Conservation (phyloP, 2,113 vertebrate genomes). For the pig (Sus scrofa) region DNA sequence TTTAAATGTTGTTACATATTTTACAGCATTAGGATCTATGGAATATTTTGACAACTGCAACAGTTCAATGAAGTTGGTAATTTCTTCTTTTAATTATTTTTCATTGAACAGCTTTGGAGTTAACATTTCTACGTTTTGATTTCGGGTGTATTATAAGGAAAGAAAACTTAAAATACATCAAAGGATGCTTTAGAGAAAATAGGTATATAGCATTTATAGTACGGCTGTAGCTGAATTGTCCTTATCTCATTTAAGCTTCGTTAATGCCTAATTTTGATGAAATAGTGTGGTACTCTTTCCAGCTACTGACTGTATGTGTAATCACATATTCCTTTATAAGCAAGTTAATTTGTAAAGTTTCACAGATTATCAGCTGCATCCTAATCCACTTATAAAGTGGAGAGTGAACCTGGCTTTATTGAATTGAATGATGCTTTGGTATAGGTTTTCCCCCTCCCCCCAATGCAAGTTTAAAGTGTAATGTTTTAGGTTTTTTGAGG, state of each 20-base stretch:
- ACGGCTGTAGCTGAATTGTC: slow-evolving; percentile 66
- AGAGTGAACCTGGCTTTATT: slow-evolving; percentile 85
- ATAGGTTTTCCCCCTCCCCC: not conserved
- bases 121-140: slow-evolving; percentile 88
- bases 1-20: slow-evolving; percentile 99
- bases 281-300: slow-evolving; percentile 80
- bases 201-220: slow-evolving; percentile 60
- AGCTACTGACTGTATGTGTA: slow-evolving; percentile 81
- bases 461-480: slow-evolving; percentile 46
- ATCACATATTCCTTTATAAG: slow-evolving; percentile 81
- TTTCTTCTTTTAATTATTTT: slow-evolving; percentile 96
- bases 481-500: slow-evolving; percentile 60
- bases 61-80: slow-evolving; percentile 99
- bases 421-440: slow-evolving; percentile 80
- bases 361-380: slow-evolving; percentile 83
- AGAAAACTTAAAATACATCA: slow-evolving; percentile 84
- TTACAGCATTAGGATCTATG: slow-evolving; percentile 99
- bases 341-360: slow-evolving; percentile 85
- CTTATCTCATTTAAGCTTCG: slow-evolving; percentile 74
- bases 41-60: slow-evolving; percentile 97
- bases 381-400: slow-evolving; percentile 82
- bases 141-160: slow-evolving; percentile 87
- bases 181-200: slow-evolving; percentile 62
- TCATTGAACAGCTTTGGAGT: slow-evolving; percentile 93
- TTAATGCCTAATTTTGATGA: slow-evolving; percentile 76